Evolutionary conservation across 2,797 vertebrate species (phyloP).

Genomic region (Cryptoblepharus egeriae): DNA sequence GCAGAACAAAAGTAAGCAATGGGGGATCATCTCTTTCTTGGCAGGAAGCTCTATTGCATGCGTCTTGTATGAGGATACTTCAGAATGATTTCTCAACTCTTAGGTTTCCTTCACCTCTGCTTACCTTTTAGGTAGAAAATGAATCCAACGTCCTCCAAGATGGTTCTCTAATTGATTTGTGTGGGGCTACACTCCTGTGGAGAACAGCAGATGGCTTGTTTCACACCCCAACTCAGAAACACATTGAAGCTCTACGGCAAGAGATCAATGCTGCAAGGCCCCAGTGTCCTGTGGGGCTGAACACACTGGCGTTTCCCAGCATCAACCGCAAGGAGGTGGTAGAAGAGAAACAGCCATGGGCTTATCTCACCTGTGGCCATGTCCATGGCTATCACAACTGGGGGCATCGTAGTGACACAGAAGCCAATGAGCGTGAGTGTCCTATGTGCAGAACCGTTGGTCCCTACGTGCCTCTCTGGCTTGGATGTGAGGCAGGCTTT

Average conservation of each 20-base stretch:
- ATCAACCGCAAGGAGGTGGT: conserved; percentile 92
- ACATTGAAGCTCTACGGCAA: conserved; percentile 92
- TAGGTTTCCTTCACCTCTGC: neutral
- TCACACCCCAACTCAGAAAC: conserved; percentile 95
- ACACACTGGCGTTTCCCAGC: conserved; percentile 97
- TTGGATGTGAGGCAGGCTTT: conserved; percentile 95
- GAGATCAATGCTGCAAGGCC: conserved; percentile 85
- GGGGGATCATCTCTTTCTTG: no score
- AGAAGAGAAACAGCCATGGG: conserved; percentile 98
- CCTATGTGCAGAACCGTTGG: conserved; percentile 96
- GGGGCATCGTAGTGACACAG: conserved; percentile 93
- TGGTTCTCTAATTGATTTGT: conserved; percentile 95
- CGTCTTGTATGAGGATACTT: neutral
- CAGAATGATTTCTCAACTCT: neutral
- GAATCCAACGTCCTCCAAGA: conserved; percentile 96
- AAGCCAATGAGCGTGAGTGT: conserved; percentile 91
- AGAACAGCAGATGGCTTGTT: conserved; percentile 94
- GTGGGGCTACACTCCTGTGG: conserved; percentile 96
- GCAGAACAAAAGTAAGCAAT: no score
- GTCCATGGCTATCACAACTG: conserved; percentile 97
- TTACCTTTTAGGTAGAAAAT: conserved; percentile 86
- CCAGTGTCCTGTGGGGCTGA: conserved; percentile 87
- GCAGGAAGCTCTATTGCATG: no score
- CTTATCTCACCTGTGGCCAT: conserved; percentile 93
- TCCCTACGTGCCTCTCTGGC: conserved; percentile 95